Evolutionary conservation across 2,113 vertebrate genomes (phyloP), one percentile per base, ranked within the genome.

Genomic region (Tor tambroides): DNA sequence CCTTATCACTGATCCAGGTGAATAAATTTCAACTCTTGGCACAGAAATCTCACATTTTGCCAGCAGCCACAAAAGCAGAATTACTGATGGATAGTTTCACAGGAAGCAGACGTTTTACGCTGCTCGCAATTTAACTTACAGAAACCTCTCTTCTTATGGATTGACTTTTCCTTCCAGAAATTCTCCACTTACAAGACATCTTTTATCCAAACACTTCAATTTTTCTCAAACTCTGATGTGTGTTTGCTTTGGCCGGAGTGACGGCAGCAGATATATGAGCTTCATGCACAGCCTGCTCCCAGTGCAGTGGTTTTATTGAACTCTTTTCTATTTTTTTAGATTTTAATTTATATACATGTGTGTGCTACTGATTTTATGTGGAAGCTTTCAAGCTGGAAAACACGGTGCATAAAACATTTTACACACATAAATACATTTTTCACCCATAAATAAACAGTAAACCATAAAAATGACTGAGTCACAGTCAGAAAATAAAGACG

Each of bases 241-340:
- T 75, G 72, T 46, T 75, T 75, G 23, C 72, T 75, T 75, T 75
- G 72, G 72, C 72, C 23, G 23, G 38, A 12, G 72, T 46, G 72
- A 75, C 11, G 72, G 72, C 35, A 43, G 38, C 21, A 43, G 71
- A 74, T 74, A 74, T 74, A 74, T 74, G 71, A 74, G 72, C 72
- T 75, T 46, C 72, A 75, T 17, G 72, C 14, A 75, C 72, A 26
- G 72, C 38, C 72, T 38, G 69, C 72, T 46, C 41, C 41, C 72
- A 15, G 14, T 26, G 41, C 72, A 75, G 12, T 15, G 72, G 23
- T 75, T 75, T 75, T 43, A 75, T 46, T 75, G 21, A 75, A 75
- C 41, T 15, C 11, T n/a, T 2, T 26, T 46, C 72, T 75, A 75
- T 75, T 46, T 75, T 46, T 75, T 75, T 75, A 46, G 41, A 46